Base-by-base conservation (phyloP, 2,888 invertebrate genomes). In the Agrochola circellaris region DNA sequence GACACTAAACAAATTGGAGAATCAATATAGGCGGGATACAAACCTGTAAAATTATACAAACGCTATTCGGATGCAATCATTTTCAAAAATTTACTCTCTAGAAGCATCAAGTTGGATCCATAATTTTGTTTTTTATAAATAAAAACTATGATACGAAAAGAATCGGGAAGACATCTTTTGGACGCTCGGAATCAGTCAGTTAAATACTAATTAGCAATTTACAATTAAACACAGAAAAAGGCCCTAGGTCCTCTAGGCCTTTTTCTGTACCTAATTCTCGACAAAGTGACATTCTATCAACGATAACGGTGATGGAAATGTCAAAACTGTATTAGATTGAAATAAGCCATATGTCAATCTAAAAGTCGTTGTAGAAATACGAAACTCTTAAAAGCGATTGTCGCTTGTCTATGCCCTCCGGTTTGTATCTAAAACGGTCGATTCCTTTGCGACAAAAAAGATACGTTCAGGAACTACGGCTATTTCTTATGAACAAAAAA, bases 1-100 rank as follows among this genome's bases (percentile, higher is more conserved):
- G 38, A 38, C 38, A 38, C 38, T 38, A 38, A 5, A 38, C 38
- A 38, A 38, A 38, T 38, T 38, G 38, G 38, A 38, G 38, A 38
- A 38, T 6, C 5, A 38, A 38, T 5, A 38, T 38, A 38, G 38
- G 38, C 38, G 38, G 38, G 38, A 4, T 38, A 38, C 6, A 38
- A 38, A 6, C 38, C 38, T 38, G 38, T 38, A 4, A 38, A 38
- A 38, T 6, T 38, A 38, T 38, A 38, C 38, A 38, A 38, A 38
- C 38, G 38, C 1, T 20, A 26, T 45, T 67, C 4, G 6, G 45
- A 58, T 64, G 42, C 34, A 61, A 77, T 66, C 42, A 38, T 77
- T 86, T 83, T 48, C 7, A 23, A 51, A 38, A 38, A 61, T 34
- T 51, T 72, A 65, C 69, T 77, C 13, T 61, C 8, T 7, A 34